Evolutionary conservation across 1,140 invertebrate genomes (phyloP).

Genomic region (Drosophila ambigua): DNA sequence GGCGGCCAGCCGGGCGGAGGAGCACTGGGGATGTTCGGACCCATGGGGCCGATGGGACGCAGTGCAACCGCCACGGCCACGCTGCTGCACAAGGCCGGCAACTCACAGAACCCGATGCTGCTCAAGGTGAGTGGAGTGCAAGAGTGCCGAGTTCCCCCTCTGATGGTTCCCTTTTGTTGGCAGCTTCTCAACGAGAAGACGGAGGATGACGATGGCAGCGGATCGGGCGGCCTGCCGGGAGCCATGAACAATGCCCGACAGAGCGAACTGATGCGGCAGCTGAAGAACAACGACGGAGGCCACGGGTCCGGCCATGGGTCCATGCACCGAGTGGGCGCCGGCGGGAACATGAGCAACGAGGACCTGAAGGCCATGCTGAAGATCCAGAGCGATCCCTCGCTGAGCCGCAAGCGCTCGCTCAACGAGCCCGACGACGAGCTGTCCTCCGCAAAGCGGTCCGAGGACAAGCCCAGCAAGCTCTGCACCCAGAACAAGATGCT

Average conservation of each 20-base stretch:
- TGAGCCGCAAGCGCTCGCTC: slow-evolving; percentile 88
- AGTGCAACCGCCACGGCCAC: slow-evolving; percentile 20
- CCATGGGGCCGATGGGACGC: slow-evolving; percentile 41
- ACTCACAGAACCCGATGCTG: slow-evolving; percentile 87
- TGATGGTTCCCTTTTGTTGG: slow-evolving; percentile 48
- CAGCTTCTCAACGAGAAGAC: slow-evolving; percentile 93
- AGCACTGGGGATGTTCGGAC: slow-evolving; percentile 55
- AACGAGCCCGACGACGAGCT: slow-evolving; percentile 87
- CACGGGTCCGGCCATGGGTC: slow-evolving; percentile 86
- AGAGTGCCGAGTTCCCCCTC: no score
- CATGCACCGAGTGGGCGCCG: slow-evolving; percentile 85
- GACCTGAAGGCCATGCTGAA: slow-evolving; percentile 82
- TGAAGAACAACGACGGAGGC: slow-evolving; percentile 88
- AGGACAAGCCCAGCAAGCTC: slow-evolving; percentile 87
- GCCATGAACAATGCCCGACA: slow-evolving; percentile 85
- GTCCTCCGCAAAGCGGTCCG: slow-evolving; percentile 85
- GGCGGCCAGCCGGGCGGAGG: slow-evolving; percentile 37
- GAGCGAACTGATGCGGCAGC: slow-evolving; percentile 91
- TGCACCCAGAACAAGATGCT: slow-evolving; percentile 95
- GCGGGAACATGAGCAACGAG: slow-evolving; percentile 76
- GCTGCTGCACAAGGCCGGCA: slow-evolving; percentile 68
- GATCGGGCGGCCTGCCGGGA: slow-evolving; percentile 26
- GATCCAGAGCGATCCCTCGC: slow-evolving; percentile 85
- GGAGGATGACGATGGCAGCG: slow-evolving; percentile 89
- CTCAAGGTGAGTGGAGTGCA: slow-evolving; percentile 86